Evolutionary conservation across 2,888 invertebrate genomes (phyloP), one percentile per base, ranked within the genome.

Genomic region (Ditula angustiorana): DNA sequence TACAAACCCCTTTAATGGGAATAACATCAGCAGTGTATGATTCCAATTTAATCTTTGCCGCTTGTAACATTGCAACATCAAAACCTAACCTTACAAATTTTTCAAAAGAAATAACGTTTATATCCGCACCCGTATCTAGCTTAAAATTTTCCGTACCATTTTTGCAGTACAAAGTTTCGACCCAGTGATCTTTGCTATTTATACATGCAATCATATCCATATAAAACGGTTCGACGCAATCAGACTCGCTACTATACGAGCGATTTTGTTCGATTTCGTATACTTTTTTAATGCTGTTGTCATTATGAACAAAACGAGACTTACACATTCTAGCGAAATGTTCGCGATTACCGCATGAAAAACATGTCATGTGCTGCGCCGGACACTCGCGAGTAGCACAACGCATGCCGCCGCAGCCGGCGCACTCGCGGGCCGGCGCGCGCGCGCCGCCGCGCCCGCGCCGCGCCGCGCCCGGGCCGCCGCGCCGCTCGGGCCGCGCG

Each of bases 1-100:
- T 13, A 53, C 53, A 44, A 8, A 46, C 56, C 1, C 56, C 56
- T 56, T 19, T 28, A 44, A 56, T 44, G 11, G 41, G 41, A 24
- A 56, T 56, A 3, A 24, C 11, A 13, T 55, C 23, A 16, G 23
- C 35, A 1, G 55, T 55, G 35, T 35, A 56, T 1, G 28, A 56
- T 19, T 56, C 41, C 5, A 56, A 23, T 13, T 24, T 55, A 26
- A 26, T 26, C 35, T 37, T 35, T n/a, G 35, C 10, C 10, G 41
- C 24, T 26, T 19, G 26, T 19, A 44, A 56, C 44, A 56, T 28
- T 28, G 41, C 24, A 0, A 10, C 4, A 26, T 56, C 37, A 19
- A 44, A 56, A n/a, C 56, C 56, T 28, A 56, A 11, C 2, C 0
- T n/a, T 28, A 44, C 26, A 41, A 44, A 44, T 16, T 16, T 41